Percentiles rank a stretch among this genome's conserved stretches.
phyloP scores from a whole-genome alignment of 2,113 vertebrate genomes.

The Martes martes region DNA sequence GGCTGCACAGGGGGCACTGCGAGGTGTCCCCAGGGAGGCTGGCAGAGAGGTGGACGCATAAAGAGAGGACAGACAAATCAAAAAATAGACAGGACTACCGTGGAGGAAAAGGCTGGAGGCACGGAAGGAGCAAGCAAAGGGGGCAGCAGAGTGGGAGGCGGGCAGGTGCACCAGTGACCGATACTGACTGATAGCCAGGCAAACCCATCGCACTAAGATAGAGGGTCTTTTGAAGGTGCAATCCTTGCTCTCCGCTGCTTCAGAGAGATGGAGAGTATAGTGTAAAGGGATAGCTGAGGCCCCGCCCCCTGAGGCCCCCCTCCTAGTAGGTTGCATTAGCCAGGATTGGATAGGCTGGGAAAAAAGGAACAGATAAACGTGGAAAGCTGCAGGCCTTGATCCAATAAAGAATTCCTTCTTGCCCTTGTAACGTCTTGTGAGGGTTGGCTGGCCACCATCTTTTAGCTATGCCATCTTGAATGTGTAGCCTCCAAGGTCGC shows the following conservation, averaged over 20 bases:
- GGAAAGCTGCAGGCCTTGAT: neutral
- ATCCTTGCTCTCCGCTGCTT: neutral
- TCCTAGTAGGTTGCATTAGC: fast-evolving
- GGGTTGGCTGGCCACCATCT: neutral
- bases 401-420: neutral
- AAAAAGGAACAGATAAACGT: neutral
- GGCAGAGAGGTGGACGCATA: neutral
- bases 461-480: neutral
- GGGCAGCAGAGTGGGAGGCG: neutral
- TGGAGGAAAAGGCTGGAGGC: neutral
- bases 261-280: neutral
- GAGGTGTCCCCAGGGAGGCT: neutral
- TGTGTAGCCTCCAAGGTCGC: neutral
- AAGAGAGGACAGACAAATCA: neutral
- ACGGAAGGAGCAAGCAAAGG: neutral
- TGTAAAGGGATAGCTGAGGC: neutral
- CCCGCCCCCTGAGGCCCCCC: neutral
- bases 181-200: neutral
- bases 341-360: neutral
- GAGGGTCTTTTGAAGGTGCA: neutral
- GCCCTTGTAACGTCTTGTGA: neutral
- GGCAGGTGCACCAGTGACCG: neutral
- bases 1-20: fast-evolving
- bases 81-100: neutral
- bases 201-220: neutral